Evolutionary conservation across 2,113 vertebrate species (phyloP), one percentile per base, ranked within the genome.

Genomic region (Ammospiza caudacuta): DNA sequence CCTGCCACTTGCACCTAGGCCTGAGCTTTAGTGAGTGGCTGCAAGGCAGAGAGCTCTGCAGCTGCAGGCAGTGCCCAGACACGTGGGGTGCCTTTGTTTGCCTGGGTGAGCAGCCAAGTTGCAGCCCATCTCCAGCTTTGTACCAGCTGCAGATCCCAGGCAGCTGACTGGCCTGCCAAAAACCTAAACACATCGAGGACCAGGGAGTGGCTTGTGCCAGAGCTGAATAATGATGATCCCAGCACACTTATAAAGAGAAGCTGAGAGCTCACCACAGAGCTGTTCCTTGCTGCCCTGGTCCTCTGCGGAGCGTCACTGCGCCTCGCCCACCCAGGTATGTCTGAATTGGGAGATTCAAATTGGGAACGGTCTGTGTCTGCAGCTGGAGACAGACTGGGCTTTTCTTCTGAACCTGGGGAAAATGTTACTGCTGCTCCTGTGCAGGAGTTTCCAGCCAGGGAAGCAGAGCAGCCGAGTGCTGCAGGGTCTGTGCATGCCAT

Each of bases 141-240:
- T 90, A 91, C 87, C 90, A 93, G 94, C 94, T 96, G 95, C 92
- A 54, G 75, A 88, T 91, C 67, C 28, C 39, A 90, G 88, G 90
- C 94, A 94, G 87, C 94, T 94, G 82, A 95, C 76, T 51, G 68
- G 63, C 51, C 84, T 89, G 79, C 87, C 89, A 85, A 66, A 33
- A 90, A 75, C 23, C 89, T 76, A 54, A 90, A 82, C 59, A 79
- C 7, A 2, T 92, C 0, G 24, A 83, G 83, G 35, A 73, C 76
- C 90, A 92, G 94, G 96, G 96, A 88, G 96, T 92, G 95, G 96
- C 93, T 81, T 95, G 72, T 75, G 83, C 92, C 70, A 15, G n/a
- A 12, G 31, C 80, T 88, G 90, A 59, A 90, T 95, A 94, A 94
- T 62, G 90, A 96, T 83, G 76, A 92, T 90, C 87, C 88, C 76